Evolutionary conservation across 2,888 invertebrate genomes (phyloP), one percentile per base, ranked within the genome.

Genomic region (Anthophora plumipes): DNA sequence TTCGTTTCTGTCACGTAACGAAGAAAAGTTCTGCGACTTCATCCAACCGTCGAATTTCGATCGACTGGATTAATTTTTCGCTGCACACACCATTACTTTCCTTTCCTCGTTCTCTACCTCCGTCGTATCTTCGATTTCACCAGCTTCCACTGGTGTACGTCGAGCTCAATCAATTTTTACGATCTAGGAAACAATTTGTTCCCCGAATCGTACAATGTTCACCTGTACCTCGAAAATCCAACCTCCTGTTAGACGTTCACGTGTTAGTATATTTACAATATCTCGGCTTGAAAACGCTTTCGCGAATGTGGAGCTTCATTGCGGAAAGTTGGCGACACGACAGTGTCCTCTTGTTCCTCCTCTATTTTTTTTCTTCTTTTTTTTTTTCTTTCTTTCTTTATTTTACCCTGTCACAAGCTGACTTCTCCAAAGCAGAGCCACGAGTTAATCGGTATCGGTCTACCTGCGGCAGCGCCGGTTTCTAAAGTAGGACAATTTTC

Each of bases 261-360:
- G 86, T 74, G 67, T 83, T 80, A 67, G 14, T 50, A 80, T 70
- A 80, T 70, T 63, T 43, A 31, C 4, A 31, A 31, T 31, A 66
- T 81, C 82, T 85, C 68, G 85, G 81, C 79, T 75, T 85, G 67
- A 75, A n/a, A 80, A 60, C 67, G 85, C 77, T 87, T 87, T 72
- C 78, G 71, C 69, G 69, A 82, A 82, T 85, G 75, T 71, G 61
- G 66, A 54, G 71, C 80, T 84, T 86, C 73, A 61, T 72, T 63
- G 77, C 63, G 57, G 73, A 77, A 77, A 73, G 68, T 87, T 84
- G 75, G 77, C 75, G 84, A 81, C 63, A 75, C 73, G 59, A 57
- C 61, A 63, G 43, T 72, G 67, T 20, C 48, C 73, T 52, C 73
- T 84, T 17, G 46, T 75, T 54, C 37, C 74, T 61, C 43, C 17